Conservation (phyloP, 2,113 vertebrate species). For the Dromiciops gliroides region DNA sequence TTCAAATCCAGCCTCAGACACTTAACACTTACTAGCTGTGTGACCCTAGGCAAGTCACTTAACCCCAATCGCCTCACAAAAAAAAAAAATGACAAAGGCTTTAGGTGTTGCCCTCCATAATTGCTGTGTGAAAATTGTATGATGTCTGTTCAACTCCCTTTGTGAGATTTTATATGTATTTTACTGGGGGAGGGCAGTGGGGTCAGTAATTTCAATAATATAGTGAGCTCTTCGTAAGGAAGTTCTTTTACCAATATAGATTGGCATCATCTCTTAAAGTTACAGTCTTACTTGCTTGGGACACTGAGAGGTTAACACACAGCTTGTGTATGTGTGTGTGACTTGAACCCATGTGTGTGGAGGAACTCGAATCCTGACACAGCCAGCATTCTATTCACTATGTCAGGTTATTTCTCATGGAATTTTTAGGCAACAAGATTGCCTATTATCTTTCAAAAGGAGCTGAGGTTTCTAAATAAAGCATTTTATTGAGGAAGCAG, state of each 20-base stretch:
- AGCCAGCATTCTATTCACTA: neutral
- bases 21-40: too few relatives aligned
- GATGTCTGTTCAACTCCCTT: neutral
- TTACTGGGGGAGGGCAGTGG: neutral
- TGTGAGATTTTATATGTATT: neutral
- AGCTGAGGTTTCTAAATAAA: neutral
- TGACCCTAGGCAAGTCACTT: too few relatives aligned
- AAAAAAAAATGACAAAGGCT: neutral
- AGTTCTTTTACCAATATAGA: neutral
- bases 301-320: neutral
- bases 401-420: neutral
- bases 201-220: neutral
- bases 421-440: slow-evolving; percentile 4
- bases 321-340: neutral
- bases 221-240: neutral
- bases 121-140: neutral
- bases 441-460: slow-evolving; percentile 25
- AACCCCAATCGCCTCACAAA: too few relatives aligned
- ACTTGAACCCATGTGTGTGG: neutral
- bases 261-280: neutral
- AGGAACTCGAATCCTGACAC: neutral
- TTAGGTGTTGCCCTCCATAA: neutral
- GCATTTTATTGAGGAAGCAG: neutral
- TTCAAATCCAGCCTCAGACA: too few relatives aligned
- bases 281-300: neutral